These are phyloP conservation scores for Chloroceryle amazona DNA, from an alignment of 2,797 vertebrate genomes.

Conservation along the genomic window DNA sequence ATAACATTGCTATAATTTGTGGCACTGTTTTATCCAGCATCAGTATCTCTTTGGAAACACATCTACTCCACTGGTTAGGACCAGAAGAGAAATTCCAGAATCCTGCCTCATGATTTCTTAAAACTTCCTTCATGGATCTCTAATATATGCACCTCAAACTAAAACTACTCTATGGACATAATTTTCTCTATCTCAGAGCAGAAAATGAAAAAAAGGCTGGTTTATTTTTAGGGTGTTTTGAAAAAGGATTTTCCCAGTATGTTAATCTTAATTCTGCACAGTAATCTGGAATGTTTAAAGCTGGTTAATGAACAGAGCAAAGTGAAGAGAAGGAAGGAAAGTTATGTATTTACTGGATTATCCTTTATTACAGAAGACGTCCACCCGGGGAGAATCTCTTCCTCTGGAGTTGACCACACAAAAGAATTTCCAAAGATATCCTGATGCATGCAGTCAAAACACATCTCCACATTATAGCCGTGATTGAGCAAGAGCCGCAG, in stretches of 20 bases:
- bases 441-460: slow-evolving; percentile 88
- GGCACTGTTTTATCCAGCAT: not conserved
- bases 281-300: not conserved
- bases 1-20: not conserved
- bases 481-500: slow-evolving; percentile 89
- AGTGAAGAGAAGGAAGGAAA: not conserved
- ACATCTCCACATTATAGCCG: slow-evolving; percentile 86
- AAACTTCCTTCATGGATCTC: not conserved
- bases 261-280: not conserved
- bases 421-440: slow-evolving; percentile 81
- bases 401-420: slow-evolving; percentile 78
- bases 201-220: not conserved
- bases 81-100: not conserved
- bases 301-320: not conserved
- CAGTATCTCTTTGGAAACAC: not conserved
- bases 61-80: not conserved
- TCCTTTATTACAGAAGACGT: slow-evolving; percentile 88
- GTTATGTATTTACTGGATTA: slow-evolving; percentile 85
- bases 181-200: not conserved
- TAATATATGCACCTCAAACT: not conserved
- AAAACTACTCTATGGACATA: not conserved
- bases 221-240: not conserved
- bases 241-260: not conserved
- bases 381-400: slow-evolving; percentile 83
- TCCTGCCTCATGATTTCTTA: not conserved